Evolutionary conservation across 2,797 vertebrate genomes (phyloP).

Genomic region (Meriones psammophilus): DNA sequence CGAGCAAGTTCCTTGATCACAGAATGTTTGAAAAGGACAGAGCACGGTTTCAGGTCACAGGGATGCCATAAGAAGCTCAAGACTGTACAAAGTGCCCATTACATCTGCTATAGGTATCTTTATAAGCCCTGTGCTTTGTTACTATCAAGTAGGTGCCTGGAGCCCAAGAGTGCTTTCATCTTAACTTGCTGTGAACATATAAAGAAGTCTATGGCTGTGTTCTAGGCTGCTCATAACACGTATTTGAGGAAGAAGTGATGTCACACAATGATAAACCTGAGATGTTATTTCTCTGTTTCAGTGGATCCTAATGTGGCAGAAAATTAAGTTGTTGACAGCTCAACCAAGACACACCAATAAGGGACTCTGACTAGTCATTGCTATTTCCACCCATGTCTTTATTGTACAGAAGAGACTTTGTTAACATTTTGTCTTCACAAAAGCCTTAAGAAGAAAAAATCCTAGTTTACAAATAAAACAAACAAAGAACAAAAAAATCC

Average conservation of each 20-base stretch:
- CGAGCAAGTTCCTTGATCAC: not conserved
- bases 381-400: not conserved
- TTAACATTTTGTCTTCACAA: conserved; percentile 14
- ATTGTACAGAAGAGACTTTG: not conserved
- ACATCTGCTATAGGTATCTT: not conserved
- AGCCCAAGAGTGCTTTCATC: conserved; percentile 62
- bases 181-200: conserved; percentile 56
- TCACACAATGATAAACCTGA: conserved; percentile 48
- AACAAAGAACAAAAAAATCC: too few relatives aligned
- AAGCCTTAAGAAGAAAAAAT: not conserved
- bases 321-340: conserved; percentile 7
- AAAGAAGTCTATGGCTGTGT: conserved; percentile 52
- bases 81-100: not conserved
- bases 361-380: not conserved
- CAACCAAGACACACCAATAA: not conserved
- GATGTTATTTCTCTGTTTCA: conserved; percentile 28
- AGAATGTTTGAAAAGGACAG: not conserved
- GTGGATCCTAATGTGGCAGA: not conserved
- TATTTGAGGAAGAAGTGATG: conserved; percentile 49
- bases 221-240: conserved; percentile 57
- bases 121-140: not conserved
- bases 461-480: not conserved
- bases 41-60: not conserved
- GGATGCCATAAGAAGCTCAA: not conserved
- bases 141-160: conserved; percentile 58